phyloP scores from a whole-genome alignment of 2,113 vertebrate genomes.

The Alces alces region DNA sequence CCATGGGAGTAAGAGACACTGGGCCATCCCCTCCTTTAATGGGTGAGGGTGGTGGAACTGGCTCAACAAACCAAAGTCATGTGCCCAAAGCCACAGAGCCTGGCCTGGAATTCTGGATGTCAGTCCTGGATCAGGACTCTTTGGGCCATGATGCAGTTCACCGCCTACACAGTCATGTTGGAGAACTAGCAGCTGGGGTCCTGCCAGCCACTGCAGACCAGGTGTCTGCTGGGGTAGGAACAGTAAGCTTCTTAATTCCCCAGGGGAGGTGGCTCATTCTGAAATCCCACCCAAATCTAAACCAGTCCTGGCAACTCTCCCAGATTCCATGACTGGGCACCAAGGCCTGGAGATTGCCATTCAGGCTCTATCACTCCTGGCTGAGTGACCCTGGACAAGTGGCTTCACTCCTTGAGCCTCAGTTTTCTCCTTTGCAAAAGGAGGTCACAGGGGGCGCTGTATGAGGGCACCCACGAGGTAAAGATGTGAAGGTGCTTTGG shows the following conservation, averaged over 20 bases:
- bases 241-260: not conserved
- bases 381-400: not conserved
- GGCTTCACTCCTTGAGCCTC: not conserved
- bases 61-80: not conserved
- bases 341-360: not conserved
- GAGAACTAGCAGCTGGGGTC: not conserved
- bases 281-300: slow-evolving; percentile 4
- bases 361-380: not conserved
- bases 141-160: not conserved
- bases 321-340: not conserved
- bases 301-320: not conserved
- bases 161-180: accelerated
- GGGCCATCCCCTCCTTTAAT: not conserved
- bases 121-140: not conserved
- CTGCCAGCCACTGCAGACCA: not conserved
- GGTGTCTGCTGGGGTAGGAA: not conserved
- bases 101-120: not conserved
- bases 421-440: not conserved
- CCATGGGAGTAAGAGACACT: not conserved
- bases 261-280: not conserved
- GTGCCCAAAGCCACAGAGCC: not conserved
- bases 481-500: not conserved
- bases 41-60: not conserved
- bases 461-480: not conserved
- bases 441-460: not conserved